Base-by-base conservation (phyloP, 2,113 vertebrate genomes). In the Notarius lentiginosus region DNA sequence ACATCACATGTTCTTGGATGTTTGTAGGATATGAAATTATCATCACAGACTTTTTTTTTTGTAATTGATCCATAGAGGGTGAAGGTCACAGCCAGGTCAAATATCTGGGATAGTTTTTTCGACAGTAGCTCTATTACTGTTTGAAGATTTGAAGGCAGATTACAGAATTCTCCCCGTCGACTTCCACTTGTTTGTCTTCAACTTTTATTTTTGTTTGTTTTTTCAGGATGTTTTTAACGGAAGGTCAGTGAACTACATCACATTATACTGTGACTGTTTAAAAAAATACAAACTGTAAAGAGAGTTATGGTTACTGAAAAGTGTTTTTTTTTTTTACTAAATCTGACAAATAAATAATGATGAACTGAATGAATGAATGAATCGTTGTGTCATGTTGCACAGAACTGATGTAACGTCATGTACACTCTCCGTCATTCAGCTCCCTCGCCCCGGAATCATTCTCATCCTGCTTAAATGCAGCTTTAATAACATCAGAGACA, bases 401-500 rank as follows among this genome's bases (percentile, higher is more conserved):
- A 30, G n/a, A 56, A 80, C 27, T 4, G 4, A 61, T 41, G 79
- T 61, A 41, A 58, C 55, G 60, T 60, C 27, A 1, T 9, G 55
- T 60, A 4, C 11, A 7, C 53, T 53, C 60, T 34, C 27, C 11
- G 8, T 3, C 56, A 12, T 22, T 81, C 20, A 7, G 24, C 58
- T 80, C 56, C 55, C 27, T 80, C 30, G n/a, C 65, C 9, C 60
- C 2, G 34, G 55, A 66, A 30, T 55, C 85, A 85, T 87, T 53
- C 86, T 17, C 70, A 47, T 80, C 61, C 83, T 47, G 88, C 83
- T 75, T 83, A 72, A 85, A 72, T 27, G 68, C 72, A 30, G 83
- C 6, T 73, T 79, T 79, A 89, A 85, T 84, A 81, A 81, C 83
- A 81, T 61, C 61, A 47, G 66, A 86, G 83, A 73, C 82, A 27